Conservation (phyloP, 2,797 vertebrate species). For the Buphagus erythrorhynchus region DNA sequence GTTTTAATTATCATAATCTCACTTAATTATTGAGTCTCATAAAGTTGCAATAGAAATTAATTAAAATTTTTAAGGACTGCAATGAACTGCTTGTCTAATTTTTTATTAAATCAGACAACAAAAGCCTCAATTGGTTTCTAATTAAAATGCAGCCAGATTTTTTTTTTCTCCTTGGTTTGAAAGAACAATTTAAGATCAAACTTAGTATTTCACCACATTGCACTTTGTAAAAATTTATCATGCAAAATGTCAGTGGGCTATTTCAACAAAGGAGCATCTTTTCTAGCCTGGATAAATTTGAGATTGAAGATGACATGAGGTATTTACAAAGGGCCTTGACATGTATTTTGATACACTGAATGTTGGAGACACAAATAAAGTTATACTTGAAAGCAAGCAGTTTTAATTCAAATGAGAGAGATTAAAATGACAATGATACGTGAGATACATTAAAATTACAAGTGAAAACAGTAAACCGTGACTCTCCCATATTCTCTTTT, state of each 20-base stretch:
- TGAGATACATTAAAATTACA: background rate
- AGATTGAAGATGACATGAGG: background rate
- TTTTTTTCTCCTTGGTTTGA: background rate
- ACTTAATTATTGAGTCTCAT: background rate
- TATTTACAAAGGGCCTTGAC: background rate
- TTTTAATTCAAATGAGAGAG: background rate
- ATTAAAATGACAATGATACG: background rate
- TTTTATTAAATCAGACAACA: background rate
- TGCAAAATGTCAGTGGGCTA: rapidly evolving
- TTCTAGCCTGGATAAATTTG: background rate
- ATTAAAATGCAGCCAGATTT: background rate
- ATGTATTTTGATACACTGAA: background rate
- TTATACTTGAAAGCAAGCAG: background rate
- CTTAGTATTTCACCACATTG: background rate
- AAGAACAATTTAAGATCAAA: background rate
- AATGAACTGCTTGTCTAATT: background rate
- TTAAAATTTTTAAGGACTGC: background rate
- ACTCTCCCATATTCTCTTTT: background rate
- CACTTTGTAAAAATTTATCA: background rate
- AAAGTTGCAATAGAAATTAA: background rate
- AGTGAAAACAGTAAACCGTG: background rate
- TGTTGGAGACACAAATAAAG: background rate
- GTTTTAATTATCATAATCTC: background rate
- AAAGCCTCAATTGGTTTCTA: rapidly evolving
- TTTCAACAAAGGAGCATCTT: background rate